These are phyloP conservation scores for Digitonthophagus gazella DNA, from an alignment of 2,888 invertebrate genomes.

Conservation along the genomic window DNA sequence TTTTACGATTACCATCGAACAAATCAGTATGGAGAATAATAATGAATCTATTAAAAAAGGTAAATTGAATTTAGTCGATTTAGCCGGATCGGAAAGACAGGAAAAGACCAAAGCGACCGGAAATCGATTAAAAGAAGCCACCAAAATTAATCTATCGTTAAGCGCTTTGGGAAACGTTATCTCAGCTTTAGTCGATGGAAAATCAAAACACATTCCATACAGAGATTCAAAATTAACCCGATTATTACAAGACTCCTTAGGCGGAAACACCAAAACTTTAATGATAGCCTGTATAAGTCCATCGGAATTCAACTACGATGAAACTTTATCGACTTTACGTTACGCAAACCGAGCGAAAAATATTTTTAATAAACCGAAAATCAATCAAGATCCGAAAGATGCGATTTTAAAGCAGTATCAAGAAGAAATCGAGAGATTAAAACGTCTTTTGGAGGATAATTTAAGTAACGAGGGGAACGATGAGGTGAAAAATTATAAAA, in stretches of 20 bases:
- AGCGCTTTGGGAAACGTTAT: constrained; percentile 89
- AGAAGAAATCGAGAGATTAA: constrained; percentile 74
- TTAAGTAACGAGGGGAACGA: constrained; percentile 36
- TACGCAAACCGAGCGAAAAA: constrained; percentile 86
- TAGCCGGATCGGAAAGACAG: constrained; percentile 87
- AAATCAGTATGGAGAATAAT: constrained; percentile 58
- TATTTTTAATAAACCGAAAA: constrained; percentile 79
- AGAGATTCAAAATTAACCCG: constrained; percentile 84
- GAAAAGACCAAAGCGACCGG: constrained; percentile 82
- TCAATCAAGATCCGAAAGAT: constrained; percentile 90
- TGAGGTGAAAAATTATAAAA: constrained; percentile 32
- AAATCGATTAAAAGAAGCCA: constrained; percentile 81
- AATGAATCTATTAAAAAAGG: constrained; percentile 48
- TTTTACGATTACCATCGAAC: constrained; percentile 81
- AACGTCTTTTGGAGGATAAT: constrained; percentile 54
- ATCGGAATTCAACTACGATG: constrained; percentile 78
- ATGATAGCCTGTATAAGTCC: constrained; percentile 88
- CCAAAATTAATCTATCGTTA: constrained; percentile 84
- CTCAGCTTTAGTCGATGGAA: constrained; percentile 80
- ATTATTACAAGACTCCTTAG: constrained; percentile 74
- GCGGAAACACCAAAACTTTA: constrained; percentile 85
- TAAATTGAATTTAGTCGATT: constrained; percentile 83
- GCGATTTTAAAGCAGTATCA: constrained; percentile 82
- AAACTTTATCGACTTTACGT: constrained; percentile 76
- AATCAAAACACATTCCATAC: constrained; percentile 77